Evolutionary conservation across 2,113 vertebrate species (phyloP).

Genomic region (Prionailurus bengalensis): DNA sequence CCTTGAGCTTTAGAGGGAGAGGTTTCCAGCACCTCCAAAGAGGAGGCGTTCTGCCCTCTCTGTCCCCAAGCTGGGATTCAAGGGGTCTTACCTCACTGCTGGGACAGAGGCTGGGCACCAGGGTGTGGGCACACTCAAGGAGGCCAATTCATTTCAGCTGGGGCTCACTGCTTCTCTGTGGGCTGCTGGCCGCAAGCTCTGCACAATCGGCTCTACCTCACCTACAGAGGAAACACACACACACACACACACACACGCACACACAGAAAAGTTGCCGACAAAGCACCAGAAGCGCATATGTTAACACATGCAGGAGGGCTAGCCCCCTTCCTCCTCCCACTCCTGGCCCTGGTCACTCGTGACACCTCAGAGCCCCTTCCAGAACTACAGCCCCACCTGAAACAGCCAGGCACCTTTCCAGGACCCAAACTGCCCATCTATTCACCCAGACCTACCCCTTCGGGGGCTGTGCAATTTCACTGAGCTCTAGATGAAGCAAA

Average conservation of each 20-base stretch:
- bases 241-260: neutral
- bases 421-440: neutral
- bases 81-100: constrained; percentile 69
- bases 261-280: neutral
- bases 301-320: neutral
- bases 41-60: neutral
- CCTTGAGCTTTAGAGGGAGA: neutral
- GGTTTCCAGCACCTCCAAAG: neutral
- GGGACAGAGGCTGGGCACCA: neutral
- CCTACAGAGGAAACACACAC: neutral
- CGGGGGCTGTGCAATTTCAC: neutral
- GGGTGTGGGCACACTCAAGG: constrained; percentile 9
- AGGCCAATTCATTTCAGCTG: constrained; percentile 56
- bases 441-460: neutral
- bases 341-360: neutral
- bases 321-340: neutral
- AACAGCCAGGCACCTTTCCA: neutral
- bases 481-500: constrained; percentile 28
- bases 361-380: neutral
- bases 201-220: neutral
- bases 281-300: neutral
- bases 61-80: neutral
- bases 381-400: neutral
- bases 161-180: neutral
- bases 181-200: neutral